A percentile compares a stretch with the other conserved stretches of the same genome.
These are phyloP conservation scores for Yponomeuta malinellus DNA, from an alignment of 2,888 invertebrate genomes.

Conservation along the genomic window DNA sequence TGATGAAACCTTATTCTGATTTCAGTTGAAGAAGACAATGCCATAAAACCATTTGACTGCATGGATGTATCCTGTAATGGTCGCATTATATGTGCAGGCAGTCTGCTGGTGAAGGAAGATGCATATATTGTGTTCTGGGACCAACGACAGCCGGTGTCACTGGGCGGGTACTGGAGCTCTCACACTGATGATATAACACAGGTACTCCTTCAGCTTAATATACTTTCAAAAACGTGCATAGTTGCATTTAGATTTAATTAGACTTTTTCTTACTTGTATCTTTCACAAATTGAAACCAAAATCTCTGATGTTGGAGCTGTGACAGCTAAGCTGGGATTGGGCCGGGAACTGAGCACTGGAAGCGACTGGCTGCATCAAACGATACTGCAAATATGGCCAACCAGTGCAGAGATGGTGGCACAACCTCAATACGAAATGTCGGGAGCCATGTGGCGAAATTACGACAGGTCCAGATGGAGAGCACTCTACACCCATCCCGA, in stretches of 20 bases:
- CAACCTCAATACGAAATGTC: neutral
- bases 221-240: neutral
- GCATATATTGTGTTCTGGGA: conserved; percentile 90
- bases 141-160: conserved; percentile 71
- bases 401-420: too few relatives aligned
- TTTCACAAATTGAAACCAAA: too few relatives aligned
- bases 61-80: conserved; percentile 85
- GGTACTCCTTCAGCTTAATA: conserved; percentile 39
- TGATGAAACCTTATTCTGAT: neutral
- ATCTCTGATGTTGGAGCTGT: too few relatives aligned
- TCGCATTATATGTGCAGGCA: conserved; percentile 83
- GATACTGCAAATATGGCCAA: too few relatives aligned
- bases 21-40: conserved; percentile 41
- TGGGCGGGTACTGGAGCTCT: conserved; percentile 89
- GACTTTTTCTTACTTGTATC: too few relatives aligned
- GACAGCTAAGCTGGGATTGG: too few relatives aligned
- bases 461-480: neutral
- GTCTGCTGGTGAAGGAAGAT: conserved; percentile 80
- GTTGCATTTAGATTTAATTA: too few relatives aligned
- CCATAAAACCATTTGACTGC: conserved; percentile 77
- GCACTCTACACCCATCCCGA: too few relatives aligned
- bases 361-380: too few relatives aligned
- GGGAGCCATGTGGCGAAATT: neutral
- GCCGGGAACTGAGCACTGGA: too few relatives aligned
- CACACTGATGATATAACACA: conserved; percentile 89